Conservation (phyloP, 2,888 invertebrate species). For the Acleris cristana region DNA sequence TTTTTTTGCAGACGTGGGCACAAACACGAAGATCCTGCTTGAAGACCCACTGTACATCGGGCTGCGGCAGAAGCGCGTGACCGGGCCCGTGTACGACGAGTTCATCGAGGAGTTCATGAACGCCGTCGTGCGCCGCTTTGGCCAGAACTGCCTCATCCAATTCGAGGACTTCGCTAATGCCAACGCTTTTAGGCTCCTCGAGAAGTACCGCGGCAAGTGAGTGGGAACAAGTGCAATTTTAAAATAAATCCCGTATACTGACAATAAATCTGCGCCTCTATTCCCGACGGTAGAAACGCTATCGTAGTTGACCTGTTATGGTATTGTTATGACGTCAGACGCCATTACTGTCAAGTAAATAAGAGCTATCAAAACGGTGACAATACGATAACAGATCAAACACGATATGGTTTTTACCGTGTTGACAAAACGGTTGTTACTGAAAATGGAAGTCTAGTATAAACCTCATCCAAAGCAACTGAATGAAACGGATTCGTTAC, state of each 20-base stretch:
- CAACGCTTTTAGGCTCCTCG: conserved; percentile 97
- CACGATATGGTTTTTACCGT: too few species aligned
- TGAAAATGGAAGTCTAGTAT: too few species aligned
- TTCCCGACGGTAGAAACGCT: too few species aligned
- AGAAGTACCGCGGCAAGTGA: conserved; percentile 93
- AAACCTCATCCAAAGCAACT: too few species aligned
- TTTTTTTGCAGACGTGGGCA: conserved; percentile 89
- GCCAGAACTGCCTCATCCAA: conserved; percentile 93
- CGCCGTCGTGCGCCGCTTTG: conserved; percentile 92
- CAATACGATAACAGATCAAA: too few species aligned
- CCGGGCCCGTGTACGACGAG: conserved; percentile 94
- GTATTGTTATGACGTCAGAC: too few species aligned
- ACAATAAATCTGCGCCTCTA: too few species aligned
- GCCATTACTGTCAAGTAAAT: too few species aligned
- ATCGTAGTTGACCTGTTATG: too few species aligned
- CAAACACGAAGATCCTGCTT: conserved; percentile 92
- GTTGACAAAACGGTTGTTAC: too few species aligned
- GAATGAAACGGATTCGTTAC: too few species aligned
- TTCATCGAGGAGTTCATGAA: conserved; percentile 99
- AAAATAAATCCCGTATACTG: not conserved
- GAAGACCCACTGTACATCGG: conserved; percentile 98
- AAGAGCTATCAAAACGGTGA: too few species aligned
- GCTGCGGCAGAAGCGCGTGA: conserved; percentile 91
- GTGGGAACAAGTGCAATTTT: conserved; percentile 40
- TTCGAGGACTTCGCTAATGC: conserved; percentile 99